phyloP scores from a whole-genome alignment of 2,888 invertebrate genomes.

The Dimorphilus gyrociliatus region DNA sequence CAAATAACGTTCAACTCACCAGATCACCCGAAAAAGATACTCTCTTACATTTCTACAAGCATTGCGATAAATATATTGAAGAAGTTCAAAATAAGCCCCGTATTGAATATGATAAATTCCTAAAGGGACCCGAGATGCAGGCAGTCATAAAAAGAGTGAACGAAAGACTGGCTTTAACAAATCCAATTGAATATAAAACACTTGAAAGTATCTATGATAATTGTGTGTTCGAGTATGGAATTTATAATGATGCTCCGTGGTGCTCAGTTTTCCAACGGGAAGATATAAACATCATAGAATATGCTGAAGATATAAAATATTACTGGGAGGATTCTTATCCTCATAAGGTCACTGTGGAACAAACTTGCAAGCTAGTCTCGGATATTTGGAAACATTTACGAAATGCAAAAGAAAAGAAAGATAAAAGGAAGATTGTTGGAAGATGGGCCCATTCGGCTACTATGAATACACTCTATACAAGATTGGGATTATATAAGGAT shows the following conservation, averaged over 20 bases:
- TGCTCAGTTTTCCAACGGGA: slow-evolving; percentile 3
- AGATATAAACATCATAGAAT: slow-evolving; percentile 3
- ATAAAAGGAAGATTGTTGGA: background rate
- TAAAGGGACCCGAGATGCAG: too few relatives aligned
- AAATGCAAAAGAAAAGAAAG: background rate
- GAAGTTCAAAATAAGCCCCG: too few relatives aligned
- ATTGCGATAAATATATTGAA: too few relatives aligned
- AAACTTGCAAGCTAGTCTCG: slow-evolving; percentile 4
- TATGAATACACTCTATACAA: slow-evolving; percentile 1
- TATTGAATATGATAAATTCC: too few relatives aligned
- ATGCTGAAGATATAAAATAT: slow-evolving; percentile 5
- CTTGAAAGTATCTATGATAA: slow-evolving; percentile 6
- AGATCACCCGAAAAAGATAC: too few relatives aligned
- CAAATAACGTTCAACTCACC: too few relatives aligned
- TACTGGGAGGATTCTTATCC: slow-evolving; percentile 6
- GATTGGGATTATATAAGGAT: slow-evolving; percentile 4
- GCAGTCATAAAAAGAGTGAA: too few relatives aligned
- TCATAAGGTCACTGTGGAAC: slow-evolving; percentile 5
- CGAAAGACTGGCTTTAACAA: too few relatives aligned
- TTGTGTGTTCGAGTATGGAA: slow-evolving; percentile 4
- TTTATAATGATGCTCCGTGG: slow-evolving; percentile 5
- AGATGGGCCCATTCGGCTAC: slow-evolving; percentile 4
- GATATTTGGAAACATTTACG: slow-evolving; percentile 3
- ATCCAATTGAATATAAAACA: too few relatives aligned
- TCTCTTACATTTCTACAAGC: too few relatives aligned